Evolutionary conservation across 2,888 invertebrate genomes (phyloP).

Genomic region (Tetheella fluctuosa): DNA sequence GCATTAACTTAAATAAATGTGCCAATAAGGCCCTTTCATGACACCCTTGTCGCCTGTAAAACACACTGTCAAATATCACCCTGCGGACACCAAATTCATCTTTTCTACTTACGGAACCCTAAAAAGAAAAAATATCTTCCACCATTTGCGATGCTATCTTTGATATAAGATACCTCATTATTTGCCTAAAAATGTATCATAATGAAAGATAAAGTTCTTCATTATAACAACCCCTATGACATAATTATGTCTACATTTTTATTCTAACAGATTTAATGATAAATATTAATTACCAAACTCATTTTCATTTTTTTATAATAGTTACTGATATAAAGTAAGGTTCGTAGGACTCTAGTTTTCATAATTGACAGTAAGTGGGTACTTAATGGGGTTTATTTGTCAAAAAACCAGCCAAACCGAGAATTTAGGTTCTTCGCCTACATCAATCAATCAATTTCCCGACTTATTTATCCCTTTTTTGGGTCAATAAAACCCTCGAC

Average conservation of each 20-base stretch:
- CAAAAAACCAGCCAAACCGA: too few relatives aligned
- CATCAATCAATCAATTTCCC: background rate
- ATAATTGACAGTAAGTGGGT: too few relatives aligned
- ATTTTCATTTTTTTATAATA: too few relatives aligned
- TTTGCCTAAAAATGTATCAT: background rate
- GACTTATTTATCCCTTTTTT: background rate
- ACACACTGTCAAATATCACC: too few relatives aligned
- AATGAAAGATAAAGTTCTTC: background rate
- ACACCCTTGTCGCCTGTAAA: too few relatives aligned
- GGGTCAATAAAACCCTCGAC: background rate
- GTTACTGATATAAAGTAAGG: background rate
- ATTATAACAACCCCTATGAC: background rate
- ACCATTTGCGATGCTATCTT: background rate
- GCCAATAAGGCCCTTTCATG: too few relatives aligned
- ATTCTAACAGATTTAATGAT: background rate
- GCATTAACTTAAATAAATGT: too few relatives aligned
- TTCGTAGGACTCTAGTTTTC: background rate
- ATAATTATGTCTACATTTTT: too few relatives aligned
- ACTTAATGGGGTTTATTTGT: too few relatives aligned
- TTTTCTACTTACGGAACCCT: background rate
- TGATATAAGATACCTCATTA: background rate
- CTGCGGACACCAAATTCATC: background rate
- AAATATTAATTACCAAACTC: background rate
- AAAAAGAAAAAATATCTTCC: background rate
- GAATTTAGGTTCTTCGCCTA: background rate